Conservation (phyloP, 2,113 vertebrate genomes). For the Sturnira hondurensis region DNA sequence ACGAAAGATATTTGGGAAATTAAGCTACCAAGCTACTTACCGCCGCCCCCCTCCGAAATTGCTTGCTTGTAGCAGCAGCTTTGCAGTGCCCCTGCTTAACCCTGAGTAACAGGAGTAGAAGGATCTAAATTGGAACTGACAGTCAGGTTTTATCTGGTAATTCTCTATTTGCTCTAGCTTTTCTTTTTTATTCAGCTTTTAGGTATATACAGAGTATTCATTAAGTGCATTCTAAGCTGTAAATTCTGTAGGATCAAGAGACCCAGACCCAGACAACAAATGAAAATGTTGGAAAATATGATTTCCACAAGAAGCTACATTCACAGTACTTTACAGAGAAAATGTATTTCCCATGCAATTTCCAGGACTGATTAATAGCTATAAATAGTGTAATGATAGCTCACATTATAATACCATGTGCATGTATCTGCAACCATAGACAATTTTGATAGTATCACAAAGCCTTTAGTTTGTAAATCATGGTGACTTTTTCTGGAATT, state of each 20-base stretch:
- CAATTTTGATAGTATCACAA: background rate
- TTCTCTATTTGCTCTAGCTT: constrained; percentile 55
- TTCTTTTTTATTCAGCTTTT: background rate
- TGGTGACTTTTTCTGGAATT: background rate
- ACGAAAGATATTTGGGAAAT: constrained; percentile 42
- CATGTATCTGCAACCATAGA: background rate
- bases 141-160: constrained; percentile 51
- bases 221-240: background rate
- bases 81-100: constrained; percentile 36
- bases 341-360: background rate
- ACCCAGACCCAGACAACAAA: background rate
- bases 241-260: background rate
- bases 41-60: background rate
- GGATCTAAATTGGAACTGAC: constrained; percentile 50
- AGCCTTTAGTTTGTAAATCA: background rate
- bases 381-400: constrained; percentile 13
- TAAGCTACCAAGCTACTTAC: background rate
- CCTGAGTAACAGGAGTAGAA: background rate
- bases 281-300: constrained; percentile 15
- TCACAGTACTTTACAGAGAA: background rate
- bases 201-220: background rate
- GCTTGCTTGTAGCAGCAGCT: background rate
- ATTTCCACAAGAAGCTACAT: background rate
- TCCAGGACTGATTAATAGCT: background rate
- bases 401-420: background rate